Conservation (phyloP, 2,113 vertebrate species). For the Emydura subglobosa region DNA sequence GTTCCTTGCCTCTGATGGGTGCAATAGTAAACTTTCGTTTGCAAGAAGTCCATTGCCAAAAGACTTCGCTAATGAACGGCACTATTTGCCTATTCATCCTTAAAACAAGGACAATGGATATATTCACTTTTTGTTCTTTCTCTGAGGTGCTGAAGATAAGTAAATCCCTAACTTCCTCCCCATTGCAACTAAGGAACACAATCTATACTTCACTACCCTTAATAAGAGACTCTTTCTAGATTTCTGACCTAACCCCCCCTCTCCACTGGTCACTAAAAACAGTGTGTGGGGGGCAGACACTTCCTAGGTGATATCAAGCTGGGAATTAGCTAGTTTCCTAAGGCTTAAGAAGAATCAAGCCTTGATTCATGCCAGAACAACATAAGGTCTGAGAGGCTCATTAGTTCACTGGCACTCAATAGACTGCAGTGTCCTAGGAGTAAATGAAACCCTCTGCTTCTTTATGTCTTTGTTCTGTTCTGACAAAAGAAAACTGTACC, state of each 20-base stretch:
- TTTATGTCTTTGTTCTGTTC: slow-evolving; percentile 80
- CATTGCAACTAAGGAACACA: fast-evolving
- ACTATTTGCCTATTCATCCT: slow-evolving; percentile 34
- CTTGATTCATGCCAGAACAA: slow-evolving; percentile 78
- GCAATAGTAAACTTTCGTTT: slow-evolving; percentile 31
- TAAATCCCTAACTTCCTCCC: neutral
- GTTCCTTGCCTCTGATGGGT: slow-evolving; percentile 50
- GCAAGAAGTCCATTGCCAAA: slow-evolving; percentile 44
- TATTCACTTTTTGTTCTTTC: neutral
- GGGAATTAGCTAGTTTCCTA: slow-evolving; percentile 14
- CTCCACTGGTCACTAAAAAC: neutral
- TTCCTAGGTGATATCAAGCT: neutral
- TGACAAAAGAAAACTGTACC: slow-evolving; percentile 82
- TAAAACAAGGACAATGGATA: neutral
- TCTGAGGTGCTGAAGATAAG: neutral
- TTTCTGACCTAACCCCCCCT: neutral
- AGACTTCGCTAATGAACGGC: slow-evolving; percentile 57
- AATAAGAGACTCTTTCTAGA: neutral
- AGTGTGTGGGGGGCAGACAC: neutral
- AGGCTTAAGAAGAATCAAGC: slow-evolving; percentile 58
- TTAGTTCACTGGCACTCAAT: slow-evolving; percentile 83
- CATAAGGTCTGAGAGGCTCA: slow-evolving; percentile 85
- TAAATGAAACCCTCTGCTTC: slow-evolving; percentile 80
- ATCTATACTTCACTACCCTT: neutral
- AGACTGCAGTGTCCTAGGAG: slow-evolving; percentile 76